Evolutionary conservation across 2,113 vertebrate species (phyloP), one percentile per base, ranked within the genome.

Genomic region (Brachirus orientalis): DNA sequence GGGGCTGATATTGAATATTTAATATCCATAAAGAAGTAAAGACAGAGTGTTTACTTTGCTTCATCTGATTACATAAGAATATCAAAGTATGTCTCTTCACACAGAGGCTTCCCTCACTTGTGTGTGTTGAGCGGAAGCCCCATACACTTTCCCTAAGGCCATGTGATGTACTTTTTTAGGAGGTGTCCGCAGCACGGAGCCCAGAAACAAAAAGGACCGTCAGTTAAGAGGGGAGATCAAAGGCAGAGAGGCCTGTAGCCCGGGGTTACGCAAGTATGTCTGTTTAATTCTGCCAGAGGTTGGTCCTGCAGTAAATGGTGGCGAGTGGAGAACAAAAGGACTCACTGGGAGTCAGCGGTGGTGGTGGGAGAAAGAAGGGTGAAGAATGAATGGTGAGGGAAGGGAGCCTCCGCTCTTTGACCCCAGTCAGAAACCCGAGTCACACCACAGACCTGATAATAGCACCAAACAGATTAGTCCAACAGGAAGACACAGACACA

Each of bases 371-470:
- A 56, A 22, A 61, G 64, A 52, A 11, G 77, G 53, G 72, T 41
- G 83, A 63, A 44, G 66, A 51, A 51, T 20, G 72, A 46, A 66
- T 8, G 18, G 46, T 61, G 63, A 59, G 59, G 58, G 59, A 22
- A 53, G 62, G 50, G 38, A 20, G 67, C 2, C 72, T 45, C 37
- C 28, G 47, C 73, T 79, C 88, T 82, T 73, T 89, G 88, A 91
- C 87, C 86, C 61, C 75, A 14, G 70, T 73, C 50, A 61, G 81
- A 82, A 86, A 87, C 88, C 88, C n/a, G 71, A 85, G 63, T 86
- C 83, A 59, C 75, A 80, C 68, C 79, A 68, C 63, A 66, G 74
- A 46, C 44, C 68, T 56, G 81, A 90, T 85, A 81, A 85, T 66
- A 61, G 55, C 60, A 56, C 51, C 11, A 22, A 84, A 64, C 81